Conservation (phyloP, 1,140 invertebrate species). For the Drosophila ohnishii region DNA sequence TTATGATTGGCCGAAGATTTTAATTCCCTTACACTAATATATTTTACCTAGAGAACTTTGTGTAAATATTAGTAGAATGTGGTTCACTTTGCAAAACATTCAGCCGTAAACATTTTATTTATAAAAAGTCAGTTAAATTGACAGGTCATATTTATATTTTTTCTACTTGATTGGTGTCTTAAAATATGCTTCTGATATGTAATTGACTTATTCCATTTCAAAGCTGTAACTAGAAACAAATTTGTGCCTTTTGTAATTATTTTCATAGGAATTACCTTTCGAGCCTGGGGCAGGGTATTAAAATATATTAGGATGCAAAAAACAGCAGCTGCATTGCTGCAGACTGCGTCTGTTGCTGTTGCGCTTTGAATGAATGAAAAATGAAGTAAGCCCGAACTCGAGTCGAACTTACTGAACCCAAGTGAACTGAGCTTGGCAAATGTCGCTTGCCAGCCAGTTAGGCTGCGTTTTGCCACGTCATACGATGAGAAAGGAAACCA, state of each 20-base stretch:
- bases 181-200: too few relatives aligned
- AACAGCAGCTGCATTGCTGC: conserved; percentile 44
- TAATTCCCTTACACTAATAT: neutral
- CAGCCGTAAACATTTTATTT: too few relatives aligned
- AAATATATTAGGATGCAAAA: neutral
- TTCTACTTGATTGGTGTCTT: too few relatives aligned
- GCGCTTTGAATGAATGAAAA: conserved; percentile 76
- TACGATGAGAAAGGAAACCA: conserved; percentile 8
- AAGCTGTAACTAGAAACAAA: too few relatives aligned
- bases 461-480: conserved; percentile 71
- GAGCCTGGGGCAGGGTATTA: conserved; percentile 1
- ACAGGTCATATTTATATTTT: neutral
- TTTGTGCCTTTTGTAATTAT: too few relatives aligned
- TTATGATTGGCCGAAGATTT: neutral
- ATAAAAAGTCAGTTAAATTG: neutral
- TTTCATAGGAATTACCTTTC: too few relatives aligned
- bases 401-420: conserved; percentile 40
- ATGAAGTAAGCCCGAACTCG: conserved; percentile 63
- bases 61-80: neutral
- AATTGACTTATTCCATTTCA: neutral
- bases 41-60: too few relatives aligned
- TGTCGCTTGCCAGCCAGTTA: conserved; percentile 70
- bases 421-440: conserved; percentile 47
- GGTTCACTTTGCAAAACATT: neutral
- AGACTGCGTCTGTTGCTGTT: conserved; percentile 38